phyloP scores from a whole-genome alignment of 2,113 vertebrate species.

The Hepsetus odoe region DNA sequence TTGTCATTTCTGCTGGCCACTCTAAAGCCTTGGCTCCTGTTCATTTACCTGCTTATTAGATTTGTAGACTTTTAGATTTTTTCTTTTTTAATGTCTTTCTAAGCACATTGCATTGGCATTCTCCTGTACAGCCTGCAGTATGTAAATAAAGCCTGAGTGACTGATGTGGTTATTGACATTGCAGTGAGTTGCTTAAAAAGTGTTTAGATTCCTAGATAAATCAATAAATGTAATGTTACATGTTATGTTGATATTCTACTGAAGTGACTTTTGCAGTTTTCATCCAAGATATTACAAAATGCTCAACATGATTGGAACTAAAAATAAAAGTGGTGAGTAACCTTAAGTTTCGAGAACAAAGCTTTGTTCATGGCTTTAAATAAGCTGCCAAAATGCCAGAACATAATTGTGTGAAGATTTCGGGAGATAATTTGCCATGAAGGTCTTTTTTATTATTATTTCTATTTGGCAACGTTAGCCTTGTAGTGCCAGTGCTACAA shows the following conservation, averaged over 20 bases:
- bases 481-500: conserved; percentile 20
- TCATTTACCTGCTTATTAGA: too few species aligned
- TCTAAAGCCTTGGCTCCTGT: too few species aligned
- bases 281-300: too few species aligned
- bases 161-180: neutral
- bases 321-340: too few species aligned
- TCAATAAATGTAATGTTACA: neutral
- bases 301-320: too few species aligned
- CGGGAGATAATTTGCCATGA: neutral
- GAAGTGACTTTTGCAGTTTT: too few species aligned
- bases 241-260: too few species aligned
- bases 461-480: neutral
- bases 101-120: neutral
- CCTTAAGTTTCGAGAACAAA: too few species aligned
- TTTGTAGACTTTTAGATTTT: too few species aligned
- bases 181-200: neutral
- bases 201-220: too few species aligned
- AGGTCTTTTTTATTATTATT: neutral
- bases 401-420: neutral
- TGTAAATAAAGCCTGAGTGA: conserved; percentile 14
- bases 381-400: neutral
- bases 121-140: neutral
- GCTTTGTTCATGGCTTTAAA: neutral
- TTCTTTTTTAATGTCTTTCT: neutral
- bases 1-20: neutral